Percentiles rank a stretch among this genome's conserved stretches.
These are phyloP conservation scores for Ailurus styani DNA, from an alignment of 2,113 vertebrate species.

Conservation along the genomic window DNA sequence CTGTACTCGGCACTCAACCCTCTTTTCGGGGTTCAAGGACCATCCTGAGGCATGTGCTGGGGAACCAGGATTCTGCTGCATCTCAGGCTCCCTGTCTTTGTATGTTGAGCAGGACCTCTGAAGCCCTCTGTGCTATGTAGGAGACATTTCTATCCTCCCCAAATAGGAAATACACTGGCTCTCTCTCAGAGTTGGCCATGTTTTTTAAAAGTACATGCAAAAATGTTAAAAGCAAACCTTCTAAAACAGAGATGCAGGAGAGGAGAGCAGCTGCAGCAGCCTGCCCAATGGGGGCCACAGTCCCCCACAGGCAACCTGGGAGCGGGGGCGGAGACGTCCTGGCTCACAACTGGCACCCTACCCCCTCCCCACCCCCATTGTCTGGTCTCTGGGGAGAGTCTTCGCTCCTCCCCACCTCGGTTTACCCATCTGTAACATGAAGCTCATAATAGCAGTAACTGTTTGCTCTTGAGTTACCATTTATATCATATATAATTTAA, in stretches of 20 bases:
- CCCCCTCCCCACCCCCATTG: no score
- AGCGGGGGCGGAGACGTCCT: fast-evolving
- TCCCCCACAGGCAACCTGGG: no score
- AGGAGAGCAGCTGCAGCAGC: not conserved
- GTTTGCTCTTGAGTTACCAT: not conserved
- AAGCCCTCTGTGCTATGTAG: fast-evolving
- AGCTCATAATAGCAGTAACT: no score
- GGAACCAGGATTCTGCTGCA: not conserved
- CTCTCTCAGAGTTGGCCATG: not conserved
- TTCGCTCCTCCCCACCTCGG: not conserved
- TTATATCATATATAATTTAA: not conserved
- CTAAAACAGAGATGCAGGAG: not conserved
- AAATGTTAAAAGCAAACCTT: not conserved
- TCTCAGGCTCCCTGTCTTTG: not conserved
- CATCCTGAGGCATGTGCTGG: no score
- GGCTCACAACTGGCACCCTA: not conserved
- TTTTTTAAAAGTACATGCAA: not conserved
- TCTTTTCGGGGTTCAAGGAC: not conserved
- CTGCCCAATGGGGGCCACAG: not conserved
- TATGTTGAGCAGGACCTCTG: fast-evolving
- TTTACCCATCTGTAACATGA: not conserved
- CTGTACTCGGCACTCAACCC: fast-evolving
- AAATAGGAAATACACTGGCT: not conserved
- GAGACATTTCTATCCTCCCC: not conserved
- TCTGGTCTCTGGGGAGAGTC: fast-evolving